phyloP scores from a whole-genome alignment of 2,888 invertebrate genomes.

The Zhuqinia jingwanae region DNA sequence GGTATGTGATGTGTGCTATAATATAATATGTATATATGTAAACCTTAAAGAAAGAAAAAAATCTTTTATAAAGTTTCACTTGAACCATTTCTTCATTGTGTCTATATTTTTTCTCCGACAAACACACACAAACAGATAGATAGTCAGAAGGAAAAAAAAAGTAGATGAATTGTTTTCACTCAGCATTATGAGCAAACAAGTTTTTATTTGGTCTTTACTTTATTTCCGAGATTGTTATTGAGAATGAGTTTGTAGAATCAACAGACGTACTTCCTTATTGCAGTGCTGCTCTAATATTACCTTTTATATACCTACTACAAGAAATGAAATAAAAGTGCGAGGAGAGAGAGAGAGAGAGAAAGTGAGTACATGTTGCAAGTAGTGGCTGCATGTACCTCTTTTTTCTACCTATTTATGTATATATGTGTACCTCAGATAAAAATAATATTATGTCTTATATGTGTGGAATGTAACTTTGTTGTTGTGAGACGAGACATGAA shows the following conservation, averaged over 20 bases:
- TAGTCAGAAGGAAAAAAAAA: conserved; percentile 64
- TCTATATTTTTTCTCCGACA: conserved; percentile 45
- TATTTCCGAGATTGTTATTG: conserved; percentile 72
- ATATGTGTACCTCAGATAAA: conserved; percentile 50
- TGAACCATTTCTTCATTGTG: conserved; percentile 37
- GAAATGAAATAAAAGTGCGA: conserved; percentile 37
- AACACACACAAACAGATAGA: conserved; percentile 46
- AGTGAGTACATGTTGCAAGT: background rate
- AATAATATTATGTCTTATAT: conserved; percentile 67
- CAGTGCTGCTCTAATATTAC: background rate
- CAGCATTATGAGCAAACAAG: conserved; percentile 74
- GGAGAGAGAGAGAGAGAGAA: no score
- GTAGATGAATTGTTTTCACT: conserved; percentile 73
- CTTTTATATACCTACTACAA: background rate
- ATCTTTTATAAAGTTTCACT: conserved; percentile 45
- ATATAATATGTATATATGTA: conserved; percentile 19
- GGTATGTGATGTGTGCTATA: background rate
- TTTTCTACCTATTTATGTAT: no score
- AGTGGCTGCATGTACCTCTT: conserved; percentile 6
- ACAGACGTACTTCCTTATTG: conserved; percentile 31
- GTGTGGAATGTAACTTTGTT: conserved; percentile 68
- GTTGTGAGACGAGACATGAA: conserved; percentile 66
- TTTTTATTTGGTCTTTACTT: conserved; percentile 73
- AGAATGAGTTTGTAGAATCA: conserved; percentile 65
- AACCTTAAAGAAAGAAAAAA: conserved; percentile 51